Percentiles rank a stretch among this genome's conserved stretches.
These are phyloP conservation scores for Motacilla tschutschensis DNA, from an alignment of 2,113 vertebrate genomes.

Conservation along the genomic window DNA sequence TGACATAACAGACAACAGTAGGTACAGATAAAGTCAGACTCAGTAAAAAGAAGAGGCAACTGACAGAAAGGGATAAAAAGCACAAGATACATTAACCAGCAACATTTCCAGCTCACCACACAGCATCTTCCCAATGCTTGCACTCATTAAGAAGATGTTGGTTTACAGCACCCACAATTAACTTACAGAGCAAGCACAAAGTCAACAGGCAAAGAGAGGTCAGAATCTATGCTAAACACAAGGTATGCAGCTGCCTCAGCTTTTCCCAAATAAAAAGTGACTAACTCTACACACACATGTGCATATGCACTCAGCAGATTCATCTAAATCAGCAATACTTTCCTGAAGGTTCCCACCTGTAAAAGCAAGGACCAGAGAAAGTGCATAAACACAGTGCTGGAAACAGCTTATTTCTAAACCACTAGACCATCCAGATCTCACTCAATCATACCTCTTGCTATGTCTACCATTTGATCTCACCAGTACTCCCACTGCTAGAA, in stretches of 20 bases:
- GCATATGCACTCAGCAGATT: neutral
- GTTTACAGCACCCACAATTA: neutral
- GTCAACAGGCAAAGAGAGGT: neutral
- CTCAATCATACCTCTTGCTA: neutral
- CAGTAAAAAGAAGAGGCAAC: neutral
- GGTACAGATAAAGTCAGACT: neutral
- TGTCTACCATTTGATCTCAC: neutral
- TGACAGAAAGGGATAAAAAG: neutral
- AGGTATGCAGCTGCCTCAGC: neutral
- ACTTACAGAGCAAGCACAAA: neutral
- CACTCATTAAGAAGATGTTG: neutral
- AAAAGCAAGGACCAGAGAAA: neutral
- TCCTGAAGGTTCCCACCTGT: neutral
- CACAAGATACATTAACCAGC: neutral
- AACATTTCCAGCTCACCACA: neutral
- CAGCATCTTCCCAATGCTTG: neutral
- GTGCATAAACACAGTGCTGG: neutral
- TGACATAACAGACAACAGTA: neutral
- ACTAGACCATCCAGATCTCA: neutral
- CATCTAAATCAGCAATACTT: neutral
- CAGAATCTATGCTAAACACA: neutral
- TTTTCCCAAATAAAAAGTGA: neutral
- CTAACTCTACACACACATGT: neutral
- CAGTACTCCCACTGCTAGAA: neutral
- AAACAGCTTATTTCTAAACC: neutral